Percentiles rank a stretch among this genome's conserved stretches.
Evolutionary conservation across 1,140 invertebrate genomes (phyloP).

Genomic region (Scaptomyza montana): DNA sequence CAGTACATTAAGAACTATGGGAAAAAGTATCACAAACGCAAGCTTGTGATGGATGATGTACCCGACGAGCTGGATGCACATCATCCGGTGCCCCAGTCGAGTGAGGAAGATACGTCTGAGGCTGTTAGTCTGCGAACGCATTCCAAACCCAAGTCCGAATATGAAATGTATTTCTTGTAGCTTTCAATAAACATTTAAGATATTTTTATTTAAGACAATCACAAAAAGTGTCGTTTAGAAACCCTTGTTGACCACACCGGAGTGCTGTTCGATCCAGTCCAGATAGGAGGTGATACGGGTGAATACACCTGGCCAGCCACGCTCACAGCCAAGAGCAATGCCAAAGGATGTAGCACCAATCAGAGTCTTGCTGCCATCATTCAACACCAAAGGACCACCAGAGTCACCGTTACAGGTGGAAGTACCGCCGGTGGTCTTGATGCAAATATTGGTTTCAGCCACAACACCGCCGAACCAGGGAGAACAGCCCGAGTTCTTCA

Average conservation of each 20-base stretch:
- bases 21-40: conserved; percentile 47
- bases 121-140: conserved; percentile 36
- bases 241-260: conserved; percentile 57
- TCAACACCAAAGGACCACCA: conserved; percentile 84
- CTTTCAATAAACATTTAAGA: conserved; percentile 59
- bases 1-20: conserved; percentile 63
- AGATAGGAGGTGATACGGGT: conserved; percentile 85
- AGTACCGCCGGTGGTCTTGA: conserved; percentile 68
- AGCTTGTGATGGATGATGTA: conserved; percentile 49
- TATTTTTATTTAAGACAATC: conserved; percentile 50
- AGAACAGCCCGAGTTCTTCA: conserved; percentile 58
- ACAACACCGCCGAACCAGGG: conserved; percentile 51
- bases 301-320: conserved; percentile 84
- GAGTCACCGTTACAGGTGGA: conserved; percentile 85
- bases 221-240: conserved; percentile 29
- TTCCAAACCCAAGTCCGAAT: conserved; percentile 52
- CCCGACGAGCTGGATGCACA: conserved; percentile 65
- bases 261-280: conserved; percentile 84
- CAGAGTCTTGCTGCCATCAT: conserved; percentile 74
- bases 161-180: conserved; percentile 75
- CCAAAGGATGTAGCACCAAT: conserved; percentile 86
- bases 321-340: conserved; percentile 84
- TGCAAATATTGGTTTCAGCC: conserved; percentile 53
- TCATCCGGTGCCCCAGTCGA: conserved; percentile 7
- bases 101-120: conserved; percentile 43